Evolutionary conservation across 2,113 vertebrate species (phyloP).

Genomic region (Corythornis cristatus): DNA sequence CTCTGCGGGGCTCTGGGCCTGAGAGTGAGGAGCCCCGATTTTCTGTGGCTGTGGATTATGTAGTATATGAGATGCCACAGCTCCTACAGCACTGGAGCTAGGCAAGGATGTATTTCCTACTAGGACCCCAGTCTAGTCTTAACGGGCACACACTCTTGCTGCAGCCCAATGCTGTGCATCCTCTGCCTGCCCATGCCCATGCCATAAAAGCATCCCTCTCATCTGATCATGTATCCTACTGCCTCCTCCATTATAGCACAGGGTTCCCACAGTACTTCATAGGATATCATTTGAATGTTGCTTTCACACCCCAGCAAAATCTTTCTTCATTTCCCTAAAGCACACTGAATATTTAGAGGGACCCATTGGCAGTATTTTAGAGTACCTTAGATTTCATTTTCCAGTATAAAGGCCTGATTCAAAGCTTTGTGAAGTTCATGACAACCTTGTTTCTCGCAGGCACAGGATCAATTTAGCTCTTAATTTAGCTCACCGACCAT

Average conservation of each 20-base stretch:
- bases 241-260: background rate
- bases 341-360: background rate
- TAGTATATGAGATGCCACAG: background rate
- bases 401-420: background rate
- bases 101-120: background rate
- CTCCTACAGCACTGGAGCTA: background rate
- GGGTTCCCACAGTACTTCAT: background rate
- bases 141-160: accelerated
- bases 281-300: background rate
- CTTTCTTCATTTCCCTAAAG: background rate
- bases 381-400: conserved; percentile 15
- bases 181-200: accelerated
- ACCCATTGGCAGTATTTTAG: background rate
- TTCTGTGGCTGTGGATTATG: background rate
- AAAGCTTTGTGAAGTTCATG: conserved; percentile 21
- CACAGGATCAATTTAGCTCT: background rate
- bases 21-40: background rate
- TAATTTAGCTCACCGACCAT: conserved; percentile 21
- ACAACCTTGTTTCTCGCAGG: background rate
- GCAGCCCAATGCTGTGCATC: background rate
- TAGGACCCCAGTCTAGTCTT: background rate
- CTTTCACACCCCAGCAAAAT: background rate
- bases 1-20: background rate
- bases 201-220: background rate
- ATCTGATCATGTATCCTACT: background rate